Evolutionary conservation across 37 sponge, comb jelly and placozoan genomes (phyloP).

Genomic region (Diacarnus erythraeanus): DNA sequence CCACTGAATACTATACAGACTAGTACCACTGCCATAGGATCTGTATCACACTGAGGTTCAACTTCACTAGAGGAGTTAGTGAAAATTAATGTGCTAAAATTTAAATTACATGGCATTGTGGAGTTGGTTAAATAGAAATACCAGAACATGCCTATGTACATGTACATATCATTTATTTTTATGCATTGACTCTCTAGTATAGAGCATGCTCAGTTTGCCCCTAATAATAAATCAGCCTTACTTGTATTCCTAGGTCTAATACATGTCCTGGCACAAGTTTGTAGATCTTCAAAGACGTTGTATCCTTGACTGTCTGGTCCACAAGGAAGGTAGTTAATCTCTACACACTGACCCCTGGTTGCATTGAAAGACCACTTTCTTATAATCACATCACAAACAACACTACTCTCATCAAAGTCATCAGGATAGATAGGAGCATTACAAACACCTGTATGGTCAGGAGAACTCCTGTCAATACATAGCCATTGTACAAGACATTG

Average conservation of each 20-base stretch:
- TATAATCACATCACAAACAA: neutral
- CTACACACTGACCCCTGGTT: neutral
- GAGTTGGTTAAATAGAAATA: too few species aligned
- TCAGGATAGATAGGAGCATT: neutral
- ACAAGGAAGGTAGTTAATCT: neutral
- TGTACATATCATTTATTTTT: too few species aligned
- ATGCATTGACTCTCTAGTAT: too few species aligned
- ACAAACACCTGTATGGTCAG: neutral
- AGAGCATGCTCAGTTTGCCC: too few species aligned
- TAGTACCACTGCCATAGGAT: too few species aligned
- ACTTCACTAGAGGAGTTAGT: neutral
- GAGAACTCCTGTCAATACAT: too few species aligned
- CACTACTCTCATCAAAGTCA: neutral
- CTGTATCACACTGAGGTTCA: too few species aligned
- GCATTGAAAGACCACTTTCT: slow-evolving; percentile 14
- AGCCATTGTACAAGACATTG: too few species aligned
- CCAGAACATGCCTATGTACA: too few species aligned
- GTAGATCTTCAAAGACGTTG: slow-evolving; percentile 1
- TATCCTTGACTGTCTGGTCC: neutral
- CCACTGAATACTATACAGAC: too few species aligned
- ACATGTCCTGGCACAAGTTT: neutral
- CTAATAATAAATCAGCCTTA: neutral
- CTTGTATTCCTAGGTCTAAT: neutral
- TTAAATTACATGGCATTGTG: neutral
- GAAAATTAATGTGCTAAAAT: neutral